These are phyloP conservation scores for Gymnoscopelus microlampas DNA, from an alignment of 2,797 vertebrate species.

Conservation along the genomic window DNA sequence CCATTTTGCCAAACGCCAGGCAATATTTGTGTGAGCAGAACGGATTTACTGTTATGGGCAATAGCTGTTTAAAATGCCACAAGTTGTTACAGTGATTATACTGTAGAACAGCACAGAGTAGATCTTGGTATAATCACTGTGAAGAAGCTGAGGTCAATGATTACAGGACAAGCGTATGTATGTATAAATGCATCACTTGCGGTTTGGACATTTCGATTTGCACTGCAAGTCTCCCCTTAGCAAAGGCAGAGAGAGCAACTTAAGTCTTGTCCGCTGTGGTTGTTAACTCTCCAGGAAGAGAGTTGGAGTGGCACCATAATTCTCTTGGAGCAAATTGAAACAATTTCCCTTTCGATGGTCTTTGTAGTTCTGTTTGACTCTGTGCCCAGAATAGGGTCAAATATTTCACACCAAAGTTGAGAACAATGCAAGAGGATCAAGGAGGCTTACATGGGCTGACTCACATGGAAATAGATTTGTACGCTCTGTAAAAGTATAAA, in stretches of 20 bases:
- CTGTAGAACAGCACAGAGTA: constrained; percentile 8
- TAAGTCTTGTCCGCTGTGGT: not conserved
- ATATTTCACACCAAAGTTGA: not conserved
- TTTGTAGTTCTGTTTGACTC: not conserved
- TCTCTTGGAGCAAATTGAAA: not conserved
- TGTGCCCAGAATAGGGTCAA: not conserved
- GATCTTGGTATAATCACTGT: constrained; percentile 4
- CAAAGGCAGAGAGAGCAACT: not conserved
- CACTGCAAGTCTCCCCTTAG: not conserved
- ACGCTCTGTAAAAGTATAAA: constrained; percentile 27
- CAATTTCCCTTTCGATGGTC: not conserved
- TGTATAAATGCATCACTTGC: not conserved
- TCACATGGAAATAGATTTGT: constrained; percentile 6
- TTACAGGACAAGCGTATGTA: not conserved
- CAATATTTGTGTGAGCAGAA: not conserved
- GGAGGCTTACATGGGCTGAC: not conserved
- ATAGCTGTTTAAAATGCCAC: not conserved
- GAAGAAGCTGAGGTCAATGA: not conserved
- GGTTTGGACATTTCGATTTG: not conserved
- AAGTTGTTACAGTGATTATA: not conserved
- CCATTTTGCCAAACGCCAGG: constrained; percentile 26
- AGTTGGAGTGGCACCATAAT: not conserved
- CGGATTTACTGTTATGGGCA: not conserved
- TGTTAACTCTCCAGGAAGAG: constrained; percentile 2
- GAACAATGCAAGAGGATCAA: constrained; percentile 5